Conservation (phyloP, 2,797 vertebrate species). For the Sebastes nivosus region DNA sequence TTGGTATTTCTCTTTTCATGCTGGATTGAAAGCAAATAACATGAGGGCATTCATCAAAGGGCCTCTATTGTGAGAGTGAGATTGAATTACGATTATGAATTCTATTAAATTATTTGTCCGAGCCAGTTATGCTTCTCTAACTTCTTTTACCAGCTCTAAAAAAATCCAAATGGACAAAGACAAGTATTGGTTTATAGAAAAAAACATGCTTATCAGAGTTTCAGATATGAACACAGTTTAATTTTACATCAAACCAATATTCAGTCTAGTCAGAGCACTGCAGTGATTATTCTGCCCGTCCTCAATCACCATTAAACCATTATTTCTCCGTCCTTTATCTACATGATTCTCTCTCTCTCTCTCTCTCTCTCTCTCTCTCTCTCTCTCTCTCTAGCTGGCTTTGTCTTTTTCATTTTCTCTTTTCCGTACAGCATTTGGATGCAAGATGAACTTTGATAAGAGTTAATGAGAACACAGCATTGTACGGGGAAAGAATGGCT, state of each 20-base stretch:
- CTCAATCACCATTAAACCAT: slow-evolving; percentile 74
- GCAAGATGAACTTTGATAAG: slow-evolving; percentile 88
- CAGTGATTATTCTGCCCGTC: slow-evolving; percentile 62
- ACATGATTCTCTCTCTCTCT: slow-evolving; percentile 35
- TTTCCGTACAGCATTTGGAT: slow-evolving; percentile 80
- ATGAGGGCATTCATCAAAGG: slow-evolving; percentile 2
- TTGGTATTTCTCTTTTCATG: slow-evolving; percentile 31
- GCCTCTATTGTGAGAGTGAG: slow-evolving; percentile 22
- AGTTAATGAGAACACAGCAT: slow-evolving; percentile 86
- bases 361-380: not conserved
- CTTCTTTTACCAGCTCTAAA: slow-evolving; percentile 18
- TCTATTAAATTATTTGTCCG: slow-evolving; percentile 45
- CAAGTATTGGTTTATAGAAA: slow-evolving; percentile 37
- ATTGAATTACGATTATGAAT: slow-evolving; percentile 52
- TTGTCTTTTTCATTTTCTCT: slow-evolving; percentile 72
- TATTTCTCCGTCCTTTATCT: slow-evolving; percentile 70
- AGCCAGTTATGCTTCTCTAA: slow-evolving; percentile 33
- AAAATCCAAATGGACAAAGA: slow-evolving; percentile 38
- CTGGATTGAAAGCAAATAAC: slow-evolving; percentile 35
- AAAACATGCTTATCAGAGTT: slow-evolving; percentile 50
- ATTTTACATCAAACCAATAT: slow-evolving; percentile 67
- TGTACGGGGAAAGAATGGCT: slow-evolving; percentile 79
- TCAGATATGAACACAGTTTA: slow-evolving; percentile 59
- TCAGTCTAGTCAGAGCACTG: slow-evolving; percentile 47
- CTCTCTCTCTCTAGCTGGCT: slow-evolving; percentile 7